Evolutionary conservation across 2,888 invertebrate species (phyloP), one percentile per base, ranked within the genome.

Genomic region (Cryptus armator): DNA sequence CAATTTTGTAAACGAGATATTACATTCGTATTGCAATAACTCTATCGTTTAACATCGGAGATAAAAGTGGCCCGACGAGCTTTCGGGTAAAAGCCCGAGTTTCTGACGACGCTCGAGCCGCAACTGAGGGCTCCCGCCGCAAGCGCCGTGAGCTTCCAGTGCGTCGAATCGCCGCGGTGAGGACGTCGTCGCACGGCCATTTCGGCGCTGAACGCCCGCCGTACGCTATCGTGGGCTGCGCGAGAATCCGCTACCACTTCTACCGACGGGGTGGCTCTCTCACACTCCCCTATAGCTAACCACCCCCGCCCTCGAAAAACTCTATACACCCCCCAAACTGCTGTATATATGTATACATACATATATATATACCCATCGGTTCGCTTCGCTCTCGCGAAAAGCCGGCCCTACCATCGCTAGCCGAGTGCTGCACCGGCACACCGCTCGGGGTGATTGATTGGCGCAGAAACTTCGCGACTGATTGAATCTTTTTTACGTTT

Each of bases 401-500:
- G 75, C 62, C 44, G 67, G 62, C 62, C 62, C 62, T 29, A 14
- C 62, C 62, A 62, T 62, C 32, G 29, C 62, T 24, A 62, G 62
- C 67, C 32, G 14, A 24, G 62, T 14, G 32, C 43, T 81, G 74
- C 66, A 76, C 64, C 89, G 91, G 91, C 91, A 81, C 81, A 78
- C 67, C 86, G 84, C 84, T 86, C 87, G 83, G 88, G 86, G 87
- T 91, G 93, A 93, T 93, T 93, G 93, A 93, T 93, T 93, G 92
- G 91, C 91, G 91, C 90, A 92, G 92, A 91, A 93, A 92, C 93
- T 92, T 92, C 89, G 90, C 91, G 92, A 93, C 93, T 93, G 92
- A 93, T 93, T 92, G 93, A 93, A 93, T 93, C 91, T 93, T 93
- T 92, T 92, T 91, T 92, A 91, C 90, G 90, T 92, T 92, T 92